Evolutionary conservation across 1,140 invertebrate genomes (phyloP).

Genomic region (Paraescarpia echinospica): DNA sequence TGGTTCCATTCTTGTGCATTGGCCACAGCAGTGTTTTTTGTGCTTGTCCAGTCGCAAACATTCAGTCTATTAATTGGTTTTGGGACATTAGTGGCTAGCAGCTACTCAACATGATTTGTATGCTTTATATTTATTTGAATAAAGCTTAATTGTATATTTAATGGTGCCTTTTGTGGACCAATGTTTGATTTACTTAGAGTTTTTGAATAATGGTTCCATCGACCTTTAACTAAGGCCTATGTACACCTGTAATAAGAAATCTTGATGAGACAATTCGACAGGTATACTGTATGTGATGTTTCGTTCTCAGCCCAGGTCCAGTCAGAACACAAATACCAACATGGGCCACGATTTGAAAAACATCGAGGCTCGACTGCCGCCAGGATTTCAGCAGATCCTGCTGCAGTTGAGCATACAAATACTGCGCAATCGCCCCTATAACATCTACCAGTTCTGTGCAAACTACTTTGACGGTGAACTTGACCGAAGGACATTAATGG

Average conservation of each 20-base stretch:
- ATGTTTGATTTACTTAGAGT: no score
- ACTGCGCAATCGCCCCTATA: background rate
- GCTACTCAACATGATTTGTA: no score
- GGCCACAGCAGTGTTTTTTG: no score
- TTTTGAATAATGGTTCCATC: no score
- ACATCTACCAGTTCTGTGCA: background rate
- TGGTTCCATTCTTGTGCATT: no score
- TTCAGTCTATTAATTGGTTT: no score
- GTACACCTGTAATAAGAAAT: background rate
- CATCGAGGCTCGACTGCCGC: background rate
- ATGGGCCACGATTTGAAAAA: background rate
- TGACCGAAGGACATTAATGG: background rate
- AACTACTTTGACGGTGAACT: background rate
- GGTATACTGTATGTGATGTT: background rate
- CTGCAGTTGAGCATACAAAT: background rate
- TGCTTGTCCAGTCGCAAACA: no score
- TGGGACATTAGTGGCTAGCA: no score
- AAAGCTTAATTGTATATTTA: no score
- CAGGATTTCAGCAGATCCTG: background rate
- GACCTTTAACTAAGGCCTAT: no score
- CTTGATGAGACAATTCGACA: background rate
- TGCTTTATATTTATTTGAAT: no score
- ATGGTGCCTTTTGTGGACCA: no score
- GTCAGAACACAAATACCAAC: background rate
- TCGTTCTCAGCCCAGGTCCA: background rate